Evolutionary conservation across 2,797 vertebrate species (phyloP), one percentile per base, ranked within the genome.

Genomic region (Mus caroli): DNA sequence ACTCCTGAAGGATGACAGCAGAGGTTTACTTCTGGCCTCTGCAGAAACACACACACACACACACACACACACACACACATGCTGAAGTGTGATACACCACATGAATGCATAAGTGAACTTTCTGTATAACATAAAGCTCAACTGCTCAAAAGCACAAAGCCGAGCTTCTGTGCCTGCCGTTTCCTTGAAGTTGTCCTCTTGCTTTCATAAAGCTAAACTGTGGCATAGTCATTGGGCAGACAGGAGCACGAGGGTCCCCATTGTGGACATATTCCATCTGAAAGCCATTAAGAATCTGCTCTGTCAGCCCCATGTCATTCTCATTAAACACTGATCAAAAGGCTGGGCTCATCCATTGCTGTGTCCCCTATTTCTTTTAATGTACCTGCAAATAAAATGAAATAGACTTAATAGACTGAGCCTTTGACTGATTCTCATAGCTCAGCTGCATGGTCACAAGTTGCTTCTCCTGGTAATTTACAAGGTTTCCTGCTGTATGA

Each of bases 391-490:
- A 97, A 97, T 97, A 75, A 97, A 96, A 95, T 31, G 78, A 92
- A 97, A 97, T 83, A 64, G 97, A 95, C 93, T 92, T 97, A 97
- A 97, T 97, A 93, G 95, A 96, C 92, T 97, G 94, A 91, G 90
- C 92, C 96, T 97, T 96, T 97, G 96, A 92, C 90, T 78, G 95
- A 94, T 97, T 97, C 89, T 97, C 82, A 1, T 31, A 94, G 92
- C 87, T 90, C 22, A 58, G 90, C 87, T 56, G 40, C 85, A n/a
- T 83, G 92, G 90, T 94, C 97, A 98, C 96, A 93, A 86, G 96
- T 98, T 98, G 98, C 98, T 97, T 97, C 97, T 98, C 82, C 73
- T 56, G 95, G 94, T 98, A 96, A 98, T 98, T 98, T 98, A 98
- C 96, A 97, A 97, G 97, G 97, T 93, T 98, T 96, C 96, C 97